Evolutionary conservation across 2,113 vertebrate species (phyloP).

Genomic region (Chionis minor): DNA sequence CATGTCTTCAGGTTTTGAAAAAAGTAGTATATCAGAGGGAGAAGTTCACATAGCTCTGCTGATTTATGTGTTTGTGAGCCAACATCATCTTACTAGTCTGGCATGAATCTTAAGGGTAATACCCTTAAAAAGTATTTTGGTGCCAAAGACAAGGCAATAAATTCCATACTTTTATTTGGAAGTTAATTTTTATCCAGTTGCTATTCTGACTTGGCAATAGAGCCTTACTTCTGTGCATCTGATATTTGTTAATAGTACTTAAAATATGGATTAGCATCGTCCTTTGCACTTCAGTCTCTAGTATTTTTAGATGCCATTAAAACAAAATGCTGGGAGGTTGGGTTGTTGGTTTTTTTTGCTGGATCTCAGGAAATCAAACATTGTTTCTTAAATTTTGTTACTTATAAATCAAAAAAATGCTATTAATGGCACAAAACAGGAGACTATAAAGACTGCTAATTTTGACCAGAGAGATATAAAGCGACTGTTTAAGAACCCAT

Average conservation of each 20-base stretch:
- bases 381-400: background rate
- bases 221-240: background rate
- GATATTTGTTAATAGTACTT: background rate
- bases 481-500: background rate
- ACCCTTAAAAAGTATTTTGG: background rate
- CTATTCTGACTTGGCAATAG: background rate
- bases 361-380: background rate
- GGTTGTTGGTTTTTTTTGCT: background rate
- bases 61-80: background rate
- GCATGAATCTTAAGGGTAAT: background rate
- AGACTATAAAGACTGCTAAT: background rate
- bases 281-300: background rate
- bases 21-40: background rate
- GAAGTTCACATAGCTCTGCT: background rate
- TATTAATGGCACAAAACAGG: background rate
- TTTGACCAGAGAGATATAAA: background rate
- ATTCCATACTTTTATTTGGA: background rate
- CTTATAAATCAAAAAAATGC: background rate
- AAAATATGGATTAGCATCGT: background rate
- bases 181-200: background rate
- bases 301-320: background rate
- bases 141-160: background rate
- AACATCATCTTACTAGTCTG: background rate
- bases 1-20: background rate
- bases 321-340: background rate